A percentile compares a stretch with the other conserved stretches of the same genome.
phyloP scores from a whole-genome alignment of 2,888 invertebrate species.

The Eupithecia subfuscata region DNA sequence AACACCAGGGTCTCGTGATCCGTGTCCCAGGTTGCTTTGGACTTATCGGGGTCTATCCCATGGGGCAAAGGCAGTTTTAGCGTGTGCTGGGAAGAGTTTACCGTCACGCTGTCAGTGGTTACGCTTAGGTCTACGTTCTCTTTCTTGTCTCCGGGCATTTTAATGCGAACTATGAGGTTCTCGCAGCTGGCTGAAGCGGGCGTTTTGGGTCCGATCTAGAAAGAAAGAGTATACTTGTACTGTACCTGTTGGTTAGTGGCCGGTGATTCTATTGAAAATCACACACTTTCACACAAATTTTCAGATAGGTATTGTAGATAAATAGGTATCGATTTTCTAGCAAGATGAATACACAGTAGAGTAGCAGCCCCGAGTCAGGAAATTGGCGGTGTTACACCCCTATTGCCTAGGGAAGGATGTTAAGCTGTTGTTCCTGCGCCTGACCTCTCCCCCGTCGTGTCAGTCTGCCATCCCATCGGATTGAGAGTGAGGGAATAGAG shows the following conservation, averaged over 20 bases:
- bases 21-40: conserved; percentile 91
- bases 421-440: no score
- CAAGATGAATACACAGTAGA: no score
- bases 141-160: conserved; percentile 89
- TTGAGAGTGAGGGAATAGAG: not conserved
- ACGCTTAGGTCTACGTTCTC: conserved; percentile 90
- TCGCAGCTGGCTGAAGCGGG: conserved; percentile 93
- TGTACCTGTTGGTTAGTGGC: not conserved
- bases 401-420: no score
- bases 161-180: conserved; percentile 91
- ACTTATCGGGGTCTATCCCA: conserved; percentile 90
- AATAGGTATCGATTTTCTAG: no score
- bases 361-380: no score
- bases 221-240: conserved; percentile 16
- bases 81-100: conserved; percentile 86
- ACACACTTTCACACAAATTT: not conserved
- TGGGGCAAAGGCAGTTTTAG: conserved; percentile 92
- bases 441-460: no score
- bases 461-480: no score
- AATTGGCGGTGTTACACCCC: no score
- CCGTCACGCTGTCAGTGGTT: conserved; percentile 84
- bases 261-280: not conserved
- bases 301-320: no score
- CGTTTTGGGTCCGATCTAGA: conserved; percentile 91
- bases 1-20: conserved; percentile 87